Evolutionary conservation across 2,888 invertebrate species (phyloP).

Genomic region (Thera obeliscata): DNA sequence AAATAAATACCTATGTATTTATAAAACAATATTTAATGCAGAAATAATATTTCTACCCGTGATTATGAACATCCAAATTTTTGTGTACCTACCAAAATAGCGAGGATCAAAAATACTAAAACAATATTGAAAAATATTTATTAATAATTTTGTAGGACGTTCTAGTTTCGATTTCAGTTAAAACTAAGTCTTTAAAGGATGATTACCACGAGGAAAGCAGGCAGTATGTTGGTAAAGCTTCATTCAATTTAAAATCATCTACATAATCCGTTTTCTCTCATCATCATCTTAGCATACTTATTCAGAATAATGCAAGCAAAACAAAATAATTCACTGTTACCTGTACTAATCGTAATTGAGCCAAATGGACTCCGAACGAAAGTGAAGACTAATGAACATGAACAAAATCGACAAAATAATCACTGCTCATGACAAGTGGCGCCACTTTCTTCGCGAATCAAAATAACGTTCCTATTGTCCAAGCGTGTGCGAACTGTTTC

Average conservation of each 20-base stretch:
- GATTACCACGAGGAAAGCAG: no score
- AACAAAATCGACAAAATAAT: conserved; percentile 20
- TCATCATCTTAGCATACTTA: conserved; percentile 34
- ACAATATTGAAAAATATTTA: no score
- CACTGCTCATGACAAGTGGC: conserved; percentile 11
- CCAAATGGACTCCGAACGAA: conserved; percentile 64
- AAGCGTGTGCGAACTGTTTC: conserved; percentile 14
- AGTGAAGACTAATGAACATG: conserved; percentile 52
- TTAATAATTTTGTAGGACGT: no score
- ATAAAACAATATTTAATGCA: no score
- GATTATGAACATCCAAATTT: no score
- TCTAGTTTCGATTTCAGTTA: no score
- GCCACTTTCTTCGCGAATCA: conserved; percentile 30
- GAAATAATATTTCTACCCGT: no score
- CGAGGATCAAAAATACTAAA: no score
- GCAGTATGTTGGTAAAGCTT: no score
- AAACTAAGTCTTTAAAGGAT: no score
- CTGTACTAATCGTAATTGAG: conserved; percentile 59
- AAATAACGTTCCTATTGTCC: conserved; percentile 6
- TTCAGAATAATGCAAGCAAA: conserved; percentile 34
- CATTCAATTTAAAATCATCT: background rate
- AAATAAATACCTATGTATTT: no score
- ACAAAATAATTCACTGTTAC: conserved; percentile 51
- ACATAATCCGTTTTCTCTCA: background rate
- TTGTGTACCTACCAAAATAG: no score